These are phyloP conservation scores for Adelphocoris suturalis DNA, from an alignment of 2,888 invertebrate species.

Conservation along the genomic window DNA sequence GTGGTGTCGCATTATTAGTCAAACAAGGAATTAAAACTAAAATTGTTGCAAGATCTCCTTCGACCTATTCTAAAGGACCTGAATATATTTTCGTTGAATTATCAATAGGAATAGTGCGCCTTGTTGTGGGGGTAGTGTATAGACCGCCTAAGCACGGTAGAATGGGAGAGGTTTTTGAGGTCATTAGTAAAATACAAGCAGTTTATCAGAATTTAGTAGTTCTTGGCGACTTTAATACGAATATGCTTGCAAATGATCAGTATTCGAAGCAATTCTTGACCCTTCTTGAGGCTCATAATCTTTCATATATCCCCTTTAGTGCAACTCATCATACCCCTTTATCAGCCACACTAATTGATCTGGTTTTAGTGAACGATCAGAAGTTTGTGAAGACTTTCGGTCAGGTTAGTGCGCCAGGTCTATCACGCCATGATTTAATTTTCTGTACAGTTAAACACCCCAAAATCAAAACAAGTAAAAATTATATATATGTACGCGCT, in stretches of 20 bases:
- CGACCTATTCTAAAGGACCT: neutral
- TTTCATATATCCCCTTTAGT: no score
- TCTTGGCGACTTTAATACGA: neutral
- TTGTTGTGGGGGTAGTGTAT: neutral
- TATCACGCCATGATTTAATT: no score
- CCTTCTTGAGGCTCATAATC: no score
- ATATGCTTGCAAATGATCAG: neutral
- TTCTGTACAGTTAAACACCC: no score
- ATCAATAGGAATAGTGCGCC: neutral
- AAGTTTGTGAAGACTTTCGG: no score
- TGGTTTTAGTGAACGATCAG: no score
- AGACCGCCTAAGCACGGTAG: slow-evolving; percentile 17
- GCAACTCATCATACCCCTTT: no score
- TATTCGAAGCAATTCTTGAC: neutral
- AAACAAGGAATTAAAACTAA: neutral
- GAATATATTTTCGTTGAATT: neutral
- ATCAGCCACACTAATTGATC: no score
- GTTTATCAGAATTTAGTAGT: neutral
- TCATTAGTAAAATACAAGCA: neutral
- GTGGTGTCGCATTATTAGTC: neutral
- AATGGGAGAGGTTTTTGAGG: neutral
- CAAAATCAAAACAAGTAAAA: no score
- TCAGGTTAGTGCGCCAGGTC: no score
- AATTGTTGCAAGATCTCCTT: neutral
- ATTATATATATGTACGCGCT: no score